Conservation (phyloP, 2,888 invertebrate species). For the Argyresthia goedartella region DNA sequence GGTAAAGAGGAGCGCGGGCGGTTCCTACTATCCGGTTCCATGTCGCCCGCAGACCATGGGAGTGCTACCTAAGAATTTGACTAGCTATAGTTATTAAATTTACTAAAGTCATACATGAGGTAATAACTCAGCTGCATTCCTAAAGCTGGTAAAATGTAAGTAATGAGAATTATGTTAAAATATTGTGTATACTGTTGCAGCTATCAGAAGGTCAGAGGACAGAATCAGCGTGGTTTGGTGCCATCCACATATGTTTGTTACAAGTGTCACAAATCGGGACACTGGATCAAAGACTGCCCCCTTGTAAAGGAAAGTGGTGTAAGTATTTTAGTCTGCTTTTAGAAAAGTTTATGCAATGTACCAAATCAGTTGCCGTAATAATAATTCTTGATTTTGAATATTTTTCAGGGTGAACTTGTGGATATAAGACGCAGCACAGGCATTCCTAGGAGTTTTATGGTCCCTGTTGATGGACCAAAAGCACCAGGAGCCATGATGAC, state of each 20-base stretch:
- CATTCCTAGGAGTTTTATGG: slow-evolving; percentile 96
- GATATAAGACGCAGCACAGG: slow-evolving; percentile 96
- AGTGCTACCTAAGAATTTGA: too few relatives aligned
- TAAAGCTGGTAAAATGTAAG: too few relatives aligned
- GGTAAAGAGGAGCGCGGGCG: too few relatives aligned
- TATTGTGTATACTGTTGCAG: slow-evolving; percentile 71
- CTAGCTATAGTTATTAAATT: too few relatives aligned
- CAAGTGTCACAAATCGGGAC: slow-evolving; percentile 94
- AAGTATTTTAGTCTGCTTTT: slow-evolving; percentile 18
- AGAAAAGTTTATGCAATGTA: background rate
- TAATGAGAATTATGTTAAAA: too few relatives aligned
- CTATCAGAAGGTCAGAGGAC: slow-evolving; percentile 89
- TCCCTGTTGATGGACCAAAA: slow-evolving; percentile 89
- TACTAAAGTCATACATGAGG: too few relatives aligned
- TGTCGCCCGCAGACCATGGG: too few relatives aligned
- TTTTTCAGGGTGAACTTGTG: slow-evolving; percentile 69
- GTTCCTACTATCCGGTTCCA: too few relatives aligned
- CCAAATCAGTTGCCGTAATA: too few relatives aligned
- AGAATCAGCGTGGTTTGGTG: slow-evolving; percentile 90
- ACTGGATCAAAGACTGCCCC: slow-evolving; percentile 98
- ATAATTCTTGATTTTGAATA: too few relatives aligned
- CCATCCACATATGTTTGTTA: slow-evolving; percentile 94
- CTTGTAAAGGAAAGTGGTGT: slow-evolving; percentile 63
- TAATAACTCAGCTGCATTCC: too few relatives aligned
- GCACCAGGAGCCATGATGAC: slow-evolving; percentile 94